phyloP scores from a whole-genome alignment of 2,113 vertebrate species.

The Nymphicus hollandicus region DNA sequence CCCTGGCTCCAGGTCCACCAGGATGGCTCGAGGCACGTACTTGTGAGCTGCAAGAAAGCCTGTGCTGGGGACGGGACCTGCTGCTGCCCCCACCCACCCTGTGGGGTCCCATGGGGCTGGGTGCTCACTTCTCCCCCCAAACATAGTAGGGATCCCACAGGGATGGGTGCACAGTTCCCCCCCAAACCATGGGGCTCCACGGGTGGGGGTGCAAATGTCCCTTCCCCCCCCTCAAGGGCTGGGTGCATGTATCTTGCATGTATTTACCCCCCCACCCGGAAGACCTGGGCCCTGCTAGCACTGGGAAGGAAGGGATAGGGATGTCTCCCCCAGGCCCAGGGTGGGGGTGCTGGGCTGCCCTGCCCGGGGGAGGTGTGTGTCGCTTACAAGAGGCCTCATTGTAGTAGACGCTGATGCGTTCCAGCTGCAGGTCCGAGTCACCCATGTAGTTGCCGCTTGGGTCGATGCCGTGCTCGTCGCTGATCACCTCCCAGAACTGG shows the following conservation, averaged over 20 bases:
- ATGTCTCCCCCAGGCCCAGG: not conserved
- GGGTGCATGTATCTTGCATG: not conserved
- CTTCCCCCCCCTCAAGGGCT: not conserved
- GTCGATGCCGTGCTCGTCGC: slow-evolving; percentile 86
- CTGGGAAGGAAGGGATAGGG: not conserved
- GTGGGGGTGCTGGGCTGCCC: not conserved
- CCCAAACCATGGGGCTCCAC: not conserved
- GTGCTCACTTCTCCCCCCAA: no score
- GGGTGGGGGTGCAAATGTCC: not conserved
- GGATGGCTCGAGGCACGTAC: slow-evolving; percentile 89
- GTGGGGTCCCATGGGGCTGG: rapidly evolving
- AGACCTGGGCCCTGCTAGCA: not conserved
- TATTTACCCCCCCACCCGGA: no score
- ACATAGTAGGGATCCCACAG: not conserved
- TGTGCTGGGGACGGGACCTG: not conserved
- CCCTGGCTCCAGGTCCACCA: slow-evolving; percentile 95
- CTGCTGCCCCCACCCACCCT: not conserved
- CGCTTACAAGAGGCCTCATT: slow-evolving; percentile 86
- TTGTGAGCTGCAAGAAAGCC: slow-evolving; percentile 77
- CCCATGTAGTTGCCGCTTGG: slow-evolving; percentile 85
- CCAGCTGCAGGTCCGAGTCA: slow-evolving; percentile 84
- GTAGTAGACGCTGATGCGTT: slow-evolving; percentile 88
- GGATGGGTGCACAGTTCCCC: no score
- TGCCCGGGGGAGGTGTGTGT: not conserved
- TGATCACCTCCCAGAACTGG: slow-evolving; percentile 89